Evolutionary conservation across 1,140 invertebrate genomes (phyloP).

Genomic region (Heliothis virescens): DNA sequence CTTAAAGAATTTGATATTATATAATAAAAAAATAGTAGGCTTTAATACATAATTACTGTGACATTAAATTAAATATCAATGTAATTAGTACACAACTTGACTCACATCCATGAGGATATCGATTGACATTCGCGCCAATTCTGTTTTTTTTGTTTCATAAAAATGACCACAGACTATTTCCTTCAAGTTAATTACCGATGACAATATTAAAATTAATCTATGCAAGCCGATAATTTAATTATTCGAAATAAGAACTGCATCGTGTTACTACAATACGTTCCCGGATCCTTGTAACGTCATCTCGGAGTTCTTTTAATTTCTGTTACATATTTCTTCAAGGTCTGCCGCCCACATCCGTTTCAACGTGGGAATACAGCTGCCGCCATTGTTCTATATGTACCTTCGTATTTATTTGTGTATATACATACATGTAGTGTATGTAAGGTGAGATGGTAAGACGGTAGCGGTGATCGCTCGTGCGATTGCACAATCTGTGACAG

Average conservation of each 20-base stretch:
- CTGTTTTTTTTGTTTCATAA: not conserved
- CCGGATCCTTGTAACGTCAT: slow-evolving; percentile 41
- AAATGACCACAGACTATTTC: not conserved
- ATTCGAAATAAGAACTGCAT: slow-evolving; percentile 1
- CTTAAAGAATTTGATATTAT: not conserved
- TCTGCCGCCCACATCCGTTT: slow-evolving; percentile 39
- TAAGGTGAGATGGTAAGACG: slow-evolving; percentile 33
- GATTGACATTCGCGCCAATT: not conserved
- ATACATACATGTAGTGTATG: not conserved
- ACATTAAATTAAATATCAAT: not conserved
- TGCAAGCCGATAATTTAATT: not conserved
- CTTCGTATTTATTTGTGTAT: not conserved
- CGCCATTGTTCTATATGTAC: slow-evolving; percentile 26
- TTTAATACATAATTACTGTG: not conserved
- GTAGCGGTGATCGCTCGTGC: slow-evolving; percentile 25
- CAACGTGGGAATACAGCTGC: slow-evolving; percentile 37
- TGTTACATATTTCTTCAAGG: slow-evolving; percentile 44
- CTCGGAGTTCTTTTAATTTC: slow-evolving; percentile 31
- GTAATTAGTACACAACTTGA: not conserved
- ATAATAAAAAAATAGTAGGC: not conserved
- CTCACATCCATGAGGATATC: not conserved
- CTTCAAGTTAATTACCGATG: not conserved
- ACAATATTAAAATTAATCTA: slow-evolving; percentile 10
- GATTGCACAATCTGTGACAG: not conserved
- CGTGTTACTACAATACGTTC: slow-evolving; percentile 22